Percentiles rank a stretch among this genome's conserved stretches.
Conservation (phyloP, 2,888 invertebrate species). For the Tillus elongatus region DNA sequence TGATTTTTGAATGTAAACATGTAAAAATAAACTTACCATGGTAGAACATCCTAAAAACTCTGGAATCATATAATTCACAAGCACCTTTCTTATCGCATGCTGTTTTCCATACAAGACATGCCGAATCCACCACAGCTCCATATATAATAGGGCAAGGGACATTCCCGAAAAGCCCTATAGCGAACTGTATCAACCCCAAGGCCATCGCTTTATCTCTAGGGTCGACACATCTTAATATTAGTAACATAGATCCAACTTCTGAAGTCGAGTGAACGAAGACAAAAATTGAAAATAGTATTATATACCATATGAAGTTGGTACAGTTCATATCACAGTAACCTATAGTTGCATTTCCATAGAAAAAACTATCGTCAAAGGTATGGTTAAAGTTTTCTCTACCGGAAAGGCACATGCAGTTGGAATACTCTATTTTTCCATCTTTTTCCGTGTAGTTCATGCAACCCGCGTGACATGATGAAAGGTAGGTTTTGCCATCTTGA, state of each 20-base stretch:
- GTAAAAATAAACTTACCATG: slow-evolving; percentile 61
- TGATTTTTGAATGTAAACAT: too few species aligned
- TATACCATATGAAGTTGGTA: slow-evolving; percentile 70
- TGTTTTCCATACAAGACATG: slow-evolving; percentile 79
- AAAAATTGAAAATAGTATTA: slow-evolving; percentile 72
- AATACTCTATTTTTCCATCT: slow-evolving; percentile 50
- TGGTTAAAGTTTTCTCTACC: slow-evolving; percentile 13
- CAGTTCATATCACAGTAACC: slow-evolving; percentile 78
- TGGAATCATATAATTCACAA: slow-evolving; percentile 80
- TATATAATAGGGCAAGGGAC: slow-evolving; percentile 93
- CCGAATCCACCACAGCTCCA: slow-evolving; percentile 85
- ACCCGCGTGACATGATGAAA: slow-evolving; percentile 85
- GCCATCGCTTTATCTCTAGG: slow-evolving; percentile 92
- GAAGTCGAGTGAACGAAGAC: slow-evolving; percentile 90
- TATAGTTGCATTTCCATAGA: slow-evolving; percentile 52
- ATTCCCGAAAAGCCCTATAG: slow-evolving; percentile 87
- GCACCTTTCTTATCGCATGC: slow-evolving; percentile 74
- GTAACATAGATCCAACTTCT: slow-evolving; percentile 83
- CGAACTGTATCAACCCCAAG: slow-evolving; percentile 85
- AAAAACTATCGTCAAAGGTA: slow-evolving; percentile 22
- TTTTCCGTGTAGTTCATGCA: slow-evolving; percentile 55
- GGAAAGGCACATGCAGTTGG: slow-evolving; percentile 46
- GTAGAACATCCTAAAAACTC: slow-evolving; percentile 74
- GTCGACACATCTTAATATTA: slow-evolving; percentile 84
- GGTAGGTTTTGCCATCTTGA: slow-evolving; percentile 70